A percentile compares a stretch with the other conserved stretches of the same genome.
phyloP scores from a whole-genome alignment of 2,113 vertebrate species.

The Ochotona princeps region DNA sequence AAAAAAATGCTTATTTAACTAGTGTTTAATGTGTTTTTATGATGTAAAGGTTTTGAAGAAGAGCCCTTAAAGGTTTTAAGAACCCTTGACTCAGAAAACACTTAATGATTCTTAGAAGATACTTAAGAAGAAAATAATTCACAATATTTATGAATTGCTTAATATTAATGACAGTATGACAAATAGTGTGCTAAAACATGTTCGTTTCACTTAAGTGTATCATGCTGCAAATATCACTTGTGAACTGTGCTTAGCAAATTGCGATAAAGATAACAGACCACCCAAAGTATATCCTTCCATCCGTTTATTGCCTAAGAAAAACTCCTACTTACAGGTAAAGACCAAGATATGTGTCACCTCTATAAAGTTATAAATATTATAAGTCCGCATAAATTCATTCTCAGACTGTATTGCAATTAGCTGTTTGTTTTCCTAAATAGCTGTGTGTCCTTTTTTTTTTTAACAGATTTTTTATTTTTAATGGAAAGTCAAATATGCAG shows the following conservation, averaged over 20 bases:
- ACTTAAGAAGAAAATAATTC: slow-evolving; percentile 49
- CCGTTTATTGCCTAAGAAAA: background rate
- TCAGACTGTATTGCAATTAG: background rate
- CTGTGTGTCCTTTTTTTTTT: background rate
- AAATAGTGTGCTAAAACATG: background rate
- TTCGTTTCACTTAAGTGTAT: slow-evolving; percentile 25
- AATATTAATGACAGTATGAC: background rate
- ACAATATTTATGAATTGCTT: background rate
- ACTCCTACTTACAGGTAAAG: slow-evolving; percentile 9
- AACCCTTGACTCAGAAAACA: background rate
- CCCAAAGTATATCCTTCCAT: background rate
- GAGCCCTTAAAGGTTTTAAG: background rate
- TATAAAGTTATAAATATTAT: background rate
- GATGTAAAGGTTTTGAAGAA: background rate
- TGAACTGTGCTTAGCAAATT: slow-evolving; percentile 6
- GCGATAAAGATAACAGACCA: background rate
- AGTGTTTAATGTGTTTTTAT: background rate
- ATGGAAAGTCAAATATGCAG: no score
- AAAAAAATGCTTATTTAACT: background rate
- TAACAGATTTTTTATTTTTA: background rate
- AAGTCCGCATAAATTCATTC: background rate
- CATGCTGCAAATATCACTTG: background rate
- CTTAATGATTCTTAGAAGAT: background rate
- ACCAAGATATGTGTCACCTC: background rate
- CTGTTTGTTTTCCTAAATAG: background rate